Percentiles rank a stretch among this genome's conserved stretches.
phyloP scores from a whole-genome alignment of 2,888 invertebrate genomes.

The Metacarcinus magister region DNA sequence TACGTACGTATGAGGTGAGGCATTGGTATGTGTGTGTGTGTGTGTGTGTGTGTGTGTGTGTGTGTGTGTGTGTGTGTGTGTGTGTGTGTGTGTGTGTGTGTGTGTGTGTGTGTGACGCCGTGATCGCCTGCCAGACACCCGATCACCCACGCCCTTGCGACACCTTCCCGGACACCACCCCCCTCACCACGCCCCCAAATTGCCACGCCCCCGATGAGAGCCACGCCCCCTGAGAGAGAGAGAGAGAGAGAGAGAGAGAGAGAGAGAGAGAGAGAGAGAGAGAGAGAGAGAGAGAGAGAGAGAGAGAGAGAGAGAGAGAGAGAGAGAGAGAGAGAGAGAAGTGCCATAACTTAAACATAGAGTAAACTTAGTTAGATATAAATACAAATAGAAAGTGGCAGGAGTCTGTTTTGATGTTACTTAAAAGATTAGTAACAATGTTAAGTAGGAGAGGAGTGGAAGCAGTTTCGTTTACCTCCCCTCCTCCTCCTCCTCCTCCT shows the following conservation, averaged over 20 bases:
- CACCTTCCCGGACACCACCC: background rate
- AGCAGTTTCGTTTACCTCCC: background rate
- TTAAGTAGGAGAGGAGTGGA: background rate
- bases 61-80: slow-evolving; percentile 53
- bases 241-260: no score
- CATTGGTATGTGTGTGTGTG: background rate
- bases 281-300: no score
- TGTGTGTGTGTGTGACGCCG: background rate
- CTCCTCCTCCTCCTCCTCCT: background rate
- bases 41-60: slow-evolving; percentile 27
- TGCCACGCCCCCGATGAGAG: background rate
- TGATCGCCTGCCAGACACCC: background rate
- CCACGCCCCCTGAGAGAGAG: background rate
- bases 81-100: slow-evolving; percentile 31
- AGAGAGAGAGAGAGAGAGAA: no score
- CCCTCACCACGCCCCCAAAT: background rate
- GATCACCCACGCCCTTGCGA: background rate
- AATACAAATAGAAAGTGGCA: background rate
- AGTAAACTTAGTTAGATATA: background rate
- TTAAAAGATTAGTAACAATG: background rate
- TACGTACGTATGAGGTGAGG: no score
- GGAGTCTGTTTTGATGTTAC: background rate
- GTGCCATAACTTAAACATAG: no score
- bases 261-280: no score
- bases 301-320: no score